phyloP scores from a whole-genome alignment of 2,888 invertebrate genomes.

The Hirtodrosophila duncani region DNA sequence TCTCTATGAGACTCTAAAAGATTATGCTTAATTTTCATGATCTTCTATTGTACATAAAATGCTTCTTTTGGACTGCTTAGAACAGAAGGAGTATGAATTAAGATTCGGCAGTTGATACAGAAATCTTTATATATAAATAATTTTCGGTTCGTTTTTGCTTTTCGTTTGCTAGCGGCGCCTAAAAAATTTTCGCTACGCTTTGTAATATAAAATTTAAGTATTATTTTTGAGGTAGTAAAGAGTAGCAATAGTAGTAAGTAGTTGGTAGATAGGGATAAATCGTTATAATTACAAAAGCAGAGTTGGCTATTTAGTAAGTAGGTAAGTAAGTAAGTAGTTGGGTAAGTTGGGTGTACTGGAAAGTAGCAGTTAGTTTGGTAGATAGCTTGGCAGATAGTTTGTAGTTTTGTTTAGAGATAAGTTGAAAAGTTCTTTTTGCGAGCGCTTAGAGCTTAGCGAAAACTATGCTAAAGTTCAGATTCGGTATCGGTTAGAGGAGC shows the following conservation, averaged over 20 bases:
- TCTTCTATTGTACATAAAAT: constrained; percentile 17
- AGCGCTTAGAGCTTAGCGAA: not conserved
- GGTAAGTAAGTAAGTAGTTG: not conserved
- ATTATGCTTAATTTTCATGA: constrained; percentile 1
- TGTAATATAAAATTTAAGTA: constrained; percentile 37
- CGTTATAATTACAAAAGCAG: constrained; percentile 2
- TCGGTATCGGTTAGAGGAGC: no score
- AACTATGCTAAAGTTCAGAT: no score
- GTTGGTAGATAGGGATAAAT: no score
- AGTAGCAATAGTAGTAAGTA: not conserved
- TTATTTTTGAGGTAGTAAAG: constrained; percentile 11
- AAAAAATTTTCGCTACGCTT: constrained; percentile 40
- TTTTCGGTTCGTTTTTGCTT: constrained; percentile 16
- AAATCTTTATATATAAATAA: constrained; percentile 62
- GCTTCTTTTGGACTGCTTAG: constrained; percentile 64
- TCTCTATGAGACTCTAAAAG: constrained; percentile 2
- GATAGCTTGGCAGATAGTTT: constrained; percentile 5
- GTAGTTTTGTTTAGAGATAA: not conserved
- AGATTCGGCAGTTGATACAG: constrained; percentile 78
- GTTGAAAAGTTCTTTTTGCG: constrained; percentile 14
- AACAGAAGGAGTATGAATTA: constrained; percentile 77
- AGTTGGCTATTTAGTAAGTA: not conserved
- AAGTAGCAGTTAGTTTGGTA: not conserved
- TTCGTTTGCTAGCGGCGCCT: constrained; percentile 25
- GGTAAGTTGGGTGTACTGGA: not conserved